phyloP scores from a whole-genome alignment of 2,113 vertebrate genomes.

The Neotragus moschatus region DNA sequence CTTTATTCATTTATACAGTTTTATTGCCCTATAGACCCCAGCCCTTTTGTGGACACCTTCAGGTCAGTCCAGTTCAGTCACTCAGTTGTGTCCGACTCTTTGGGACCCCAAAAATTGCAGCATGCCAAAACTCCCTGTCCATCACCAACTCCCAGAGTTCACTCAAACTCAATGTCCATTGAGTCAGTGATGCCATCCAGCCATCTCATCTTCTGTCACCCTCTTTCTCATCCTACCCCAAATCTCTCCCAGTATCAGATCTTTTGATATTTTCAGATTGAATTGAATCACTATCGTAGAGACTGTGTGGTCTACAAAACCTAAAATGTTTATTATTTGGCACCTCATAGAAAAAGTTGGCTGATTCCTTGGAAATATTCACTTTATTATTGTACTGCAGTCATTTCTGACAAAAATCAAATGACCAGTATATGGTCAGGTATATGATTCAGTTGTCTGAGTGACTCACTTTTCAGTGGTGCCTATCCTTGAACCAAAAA shows the following conservation, averaged over 20 bases:
- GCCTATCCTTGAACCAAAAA: not conserved
- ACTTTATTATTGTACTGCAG: not conserved
- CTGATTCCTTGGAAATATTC: not conserved
- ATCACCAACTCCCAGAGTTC: too few relatives aligned
- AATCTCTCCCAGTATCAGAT: too few relatives aligned
- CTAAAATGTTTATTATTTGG: not conserved
- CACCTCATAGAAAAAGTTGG: not conserved
- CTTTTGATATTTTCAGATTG: not conserved
- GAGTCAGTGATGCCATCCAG: too few relatives aligned
- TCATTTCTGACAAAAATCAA: not conserved
- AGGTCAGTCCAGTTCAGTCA: too few relatives aligned
- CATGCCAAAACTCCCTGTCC: too few relatives aligned
- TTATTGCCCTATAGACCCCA: not conserved
- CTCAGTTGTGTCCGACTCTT: rapidly evolving
- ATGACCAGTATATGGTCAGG: not conserved
- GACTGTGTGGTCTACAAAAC: not conserved
- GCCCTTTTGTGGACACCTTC: not conserved
- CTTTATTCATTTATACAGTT: not conserved
- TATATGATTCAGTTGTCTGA: not conserved
- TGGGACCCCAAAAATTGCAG: too few relatives aligned
- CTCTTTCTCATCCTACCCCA: too few relatives aligned
- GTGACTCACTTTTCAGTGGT: not conserved
- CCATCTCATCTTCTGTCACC: too few relatives aligned
- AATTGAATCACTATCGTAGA: not conserved
- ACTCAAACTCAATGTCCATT: too few relatives aligned